Conservation (phyloP, 2,888 invertebrate genomes). For the Oithona nana region DNA sequence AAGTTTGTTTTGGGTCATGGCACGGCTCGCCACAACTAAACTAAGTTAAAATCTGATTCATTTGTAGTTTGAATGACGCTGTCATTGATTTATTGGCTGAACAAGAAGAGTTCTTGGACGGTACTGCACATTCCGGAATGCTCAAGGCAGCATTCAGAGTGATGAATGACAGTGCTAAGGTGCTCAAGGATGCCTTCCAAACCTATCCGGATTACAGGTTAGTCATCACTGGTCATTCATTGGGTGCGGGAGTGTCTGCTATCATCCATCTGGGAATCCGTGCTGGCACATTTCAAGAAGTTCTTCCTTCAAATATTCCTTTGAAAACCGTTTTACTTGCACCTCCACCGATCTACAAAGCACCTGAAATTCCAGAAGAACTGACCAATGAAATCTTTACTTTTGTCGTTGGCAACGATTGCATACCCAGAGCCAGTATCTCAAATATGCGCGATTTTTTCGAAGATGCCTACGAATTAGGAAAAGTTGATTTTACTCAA, state of each 20-base stretch:
- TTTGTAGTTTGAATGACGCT: neutral
- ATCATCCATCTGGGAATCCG: neutral
- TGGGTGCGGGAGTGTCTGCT: conserved; percentile 7
- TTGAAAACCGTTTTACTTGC: conserved; percentile 2
- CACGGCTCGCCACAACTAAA: too few relatives aligned
- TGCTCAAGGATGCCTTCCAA: neutral
- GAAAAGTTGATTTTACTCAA: neutral
- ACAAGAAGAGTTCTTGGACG: neutral
- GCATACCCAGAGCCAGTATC: neutral
- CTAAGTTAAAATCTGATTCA: too few relatives aligned
- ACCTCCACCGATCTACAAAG: conserved; percentile 9
- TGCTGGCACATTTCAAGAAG: neutral
- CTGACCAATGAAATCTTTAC: neutral
- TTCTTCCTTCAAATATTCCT: neutral
- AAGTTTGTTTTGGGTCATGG: too few relatives aligned
- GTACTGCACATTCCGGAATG: conserved; percentile 4
- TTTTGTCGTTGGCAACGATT: neutral
- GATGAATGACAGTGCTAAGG: neutral
- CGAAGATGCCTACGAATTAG: neutral
- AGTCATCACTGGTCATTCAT: conserved; percentile 10
- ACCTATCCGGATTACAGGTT: neutral
- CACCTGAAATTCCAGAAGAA: neutral
- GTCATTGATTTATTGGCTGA: neutral
- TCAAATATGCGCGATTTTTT: neutral
- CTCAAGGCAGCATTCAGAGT: neutral